These are phyloP conservation scores for Cantharis lateralis DNA, from an alignment of 2,888 invertebrate genomes.

Conservation along the genomic window DNA sequence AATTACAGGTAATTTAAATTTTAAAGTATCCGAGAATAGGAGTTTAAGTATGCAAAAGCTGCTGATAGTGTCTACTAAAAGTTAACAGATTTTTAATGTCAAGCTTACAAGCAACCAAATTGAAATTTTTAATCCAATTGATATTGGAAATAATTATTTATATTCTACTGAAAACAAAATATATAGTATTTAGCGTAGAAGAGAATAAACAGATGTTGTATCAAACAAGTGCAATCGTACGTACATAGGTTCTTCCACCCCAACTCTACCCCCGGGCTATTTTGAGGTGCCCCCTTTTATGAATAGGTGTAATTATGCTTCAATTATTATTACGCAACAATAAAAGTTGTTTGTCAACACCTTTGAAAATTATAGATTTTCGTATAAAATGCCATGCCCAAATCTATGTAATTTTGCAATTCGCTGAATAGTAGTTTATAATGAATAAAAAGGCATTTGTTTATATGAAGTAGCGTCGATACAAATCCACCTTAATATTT, in stretches of 20 bases:
- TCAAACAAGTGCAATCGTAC: slow-evolving; percentile 26
- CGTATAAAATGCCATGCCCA: neutral
- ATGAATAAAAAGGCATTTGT: neutral
- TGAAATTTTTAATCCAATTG: no score
- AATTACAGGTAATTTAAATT: neutral
- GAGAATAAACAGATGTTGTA: slow-evolving; percentile 24
- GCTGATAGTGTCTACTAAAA: neutral
- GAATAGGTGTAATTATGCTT: slow-evolving; percentile 36
- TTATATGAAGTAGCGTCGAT: neutral
- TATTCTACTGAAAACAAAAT: neutral
- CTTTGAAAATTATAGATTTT: slow-evolving; percentile 31
- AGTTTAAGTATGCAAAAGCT: neutral
- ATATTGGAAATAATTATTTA: neutral
- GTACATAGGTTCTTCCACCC: slow-evolving; percentile 22
- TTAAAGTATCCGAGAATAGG: neutral
- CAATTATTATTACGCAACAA: slow-evolving; percentile 40
- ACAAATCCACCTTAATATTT: slow-evolving; percentile 4
- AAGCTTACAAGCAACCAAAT: neutral
- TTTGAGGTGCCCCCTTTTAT: slow-evolving; percentile 21
- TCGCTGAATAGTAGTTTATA: neutral
- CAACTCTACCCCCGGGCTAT: slow-evolving; percentile 10
- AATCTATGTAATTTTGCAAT: neutral
- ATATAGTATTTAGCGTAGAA: neutral
- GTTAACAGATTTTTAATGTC: neutral
- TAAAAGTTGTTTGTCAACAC: slow-evolving; percentile 42